A percentile compares a stretch with the other conserved stretches of the same genome.
These are phyloP conservation scores for Drosophila obscura DNA, from an alignment of 1,140 invertebrate genomes.

Conservation along the genomic window DNA sequence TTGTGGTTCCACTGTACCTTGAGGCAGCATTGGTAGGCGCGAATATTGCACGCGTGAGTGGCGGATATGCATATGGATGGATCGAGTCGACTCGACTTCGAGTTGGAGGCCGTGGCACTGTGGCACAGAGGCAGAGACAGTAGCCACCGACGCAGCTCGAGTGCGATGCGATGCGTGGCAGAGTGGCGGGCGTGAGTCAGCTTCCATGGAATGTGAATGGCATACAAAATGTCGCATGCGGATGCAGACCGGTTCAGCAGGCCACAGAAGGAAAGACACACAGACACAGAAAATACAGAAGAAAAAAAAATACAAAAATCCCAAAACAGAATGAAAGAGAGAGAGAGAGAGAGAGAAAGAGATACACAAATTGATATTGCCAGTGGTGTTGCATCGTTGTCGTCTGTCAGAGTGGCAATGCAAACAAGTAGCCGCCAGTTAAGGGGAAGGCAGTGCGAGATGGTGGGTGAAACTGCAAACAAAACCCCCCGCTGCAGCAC, in stretches of 20 bases:
- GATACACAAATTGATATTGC: constrained; percentile 52
- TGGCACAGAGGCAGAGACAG: constrained; percentile 16
- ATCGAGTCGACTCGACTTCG: constrained; percentile 11
- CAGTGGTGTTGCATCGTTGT: constrained; percentile 14
- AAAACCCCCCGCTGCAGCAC: not conserved
- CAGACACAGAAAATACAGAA: constrained; percentile 46
- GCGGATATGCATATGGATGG: constrained; percentile 72
- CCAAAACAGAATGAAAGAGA: constrained; percentile 15
- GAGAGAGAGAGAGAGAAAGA: constrained; percentile 8
- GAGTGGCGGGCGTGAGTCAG: constrained; percentile 59
- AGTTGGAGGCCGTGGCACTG: constrained; percentile 25
- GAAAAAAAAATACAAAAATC: constrained; percentile 12
- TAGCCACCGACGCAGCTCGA: constrained; percentile 39
- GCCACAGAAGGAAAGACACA: constrained; percentile 40
- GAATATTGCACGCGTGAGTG: constrained; percentile 53
- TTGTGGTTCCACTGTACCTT: not conserved
- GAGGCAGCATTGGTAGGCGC: constrained; percentile 50
- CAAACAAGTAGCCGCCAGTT: constrained; percentile 59
- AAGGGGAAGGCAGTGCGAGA: not conserved
- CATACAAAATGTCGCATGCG: constrained; percentile 76
- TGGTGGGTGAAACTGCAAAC: constrained; percentile 31
- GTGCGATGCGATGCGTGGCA: constrained; percentile 16
- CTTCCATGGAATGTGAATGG: constrained; percentile 73
- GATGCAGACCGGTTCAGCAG: constrained; percentile 62
- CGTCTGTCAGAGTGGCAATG: constrained; percentile 30